A percentile compares a stretch with the other conserved stretches of the same genome.
phyloP scores from a whole-genome alignment of 2,888 invertebrate species.

The Asteroscopus sphinx region DNA sequence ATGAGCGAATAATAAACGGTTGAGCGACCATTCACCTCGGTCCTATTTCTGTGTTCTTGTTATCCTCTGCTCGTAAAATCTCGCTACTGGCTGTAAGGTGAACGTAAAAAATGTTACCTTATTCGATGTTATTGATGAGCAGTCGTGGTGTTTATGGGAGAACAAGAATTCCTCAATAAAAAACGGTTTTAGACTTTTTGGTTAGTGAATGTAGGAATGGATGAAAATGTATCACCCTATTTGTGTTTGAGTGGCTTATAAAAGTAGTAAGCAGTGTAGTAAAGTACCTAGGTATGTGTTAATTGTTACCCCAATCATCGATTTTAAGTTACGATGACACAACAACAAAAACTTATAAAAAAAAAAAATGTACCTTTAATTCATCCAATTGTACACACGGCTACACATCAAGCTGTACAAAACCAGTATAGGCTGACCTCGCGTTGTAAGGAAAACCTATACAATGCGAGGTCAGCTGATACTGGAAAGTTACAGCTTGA shows the following conservation, averaged over 20 bases:
- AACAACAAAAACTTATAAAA: too few species aligned
- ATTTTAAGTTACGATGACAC: too few species aligned
- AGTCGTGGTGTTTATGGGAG: constrained; percentile 36
- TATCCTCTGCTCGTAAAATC: constrained; percentile 66
- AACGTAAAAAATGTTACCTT: constrained; percentile 40
- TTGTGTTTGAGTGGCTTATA: neutral
- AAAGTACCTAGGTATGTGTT: too few species aligned
- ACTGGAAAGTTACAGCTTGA: too few species aligned
- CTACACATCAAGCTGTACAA: too few species aligned
- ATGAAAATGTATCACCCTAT: neutral
- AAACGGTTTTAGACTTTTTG: constrained; percentile 1
- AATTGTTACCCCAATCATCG: too few species aligned
- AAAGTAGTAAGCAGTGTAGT: neutral
- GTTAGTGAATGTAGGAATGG: neutral
- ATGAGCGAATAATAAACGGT: constrained; percentile 73
- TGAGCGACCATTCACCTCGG: constrained; percentile 74
- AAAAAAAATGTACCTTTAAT: too few species aligned
- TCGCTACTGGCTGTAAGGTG: constrained; percentile 55
- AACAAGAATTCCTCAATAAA: constrained; percentile 21
- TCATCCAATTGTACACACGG: too few species aligned
- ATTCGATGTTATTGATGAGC: constrained; percentile 38
- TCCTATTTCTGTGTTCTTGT: constrained; percentile 66
- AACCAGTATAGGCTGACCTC: too few species aligned
- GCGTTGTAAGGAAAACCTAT: too few species aligned
- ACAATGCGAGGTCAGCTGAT: too few species aligned